These are phyloP conservation scores for Dicycla oo DNA, from an alignment of 2,888 invertebrate genomes.

Conservation along the genomic window DNA sequence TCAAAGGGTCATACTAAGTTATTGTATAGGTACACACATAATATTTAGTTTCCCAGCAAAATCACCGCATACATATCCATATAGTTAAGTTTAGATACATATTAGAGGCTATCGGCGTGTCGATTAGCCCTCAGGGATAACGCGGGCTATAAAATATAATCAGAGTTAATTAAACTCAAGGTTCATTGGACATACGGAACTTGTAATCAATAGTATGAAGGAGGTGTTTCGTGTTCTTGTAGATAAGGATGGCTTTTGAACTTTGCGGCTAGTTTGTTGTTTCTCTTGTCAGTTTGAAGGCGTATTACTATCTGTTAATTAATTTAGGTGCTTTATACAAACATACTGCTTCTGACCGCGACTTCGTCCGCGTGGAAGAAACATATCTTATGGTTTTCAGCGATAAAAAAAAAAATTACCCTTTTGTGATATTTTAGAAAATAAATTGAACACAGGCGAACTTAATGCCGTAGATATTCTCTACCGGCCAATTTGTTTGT, in stretches of 20 bases:
- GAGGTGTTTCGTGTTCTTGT: background rate
- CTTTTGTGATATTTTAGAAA: background rate
- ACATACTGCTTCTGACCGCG: background rate
- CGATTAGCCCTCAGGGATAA: slow-evolving; percentile 61
- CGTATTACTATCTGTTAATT: background rate
- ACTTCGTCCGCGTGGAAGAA: background rate
- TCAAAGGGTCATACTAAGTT: background rate
- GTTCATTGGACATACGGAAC: slow-evolving; percentile 41
- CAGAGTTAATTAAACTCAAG: slow-evolving; percentile 48
- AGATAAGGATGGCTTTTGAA: background rate
- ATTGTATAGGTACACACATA: background rate
- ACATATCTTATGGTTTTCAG: background rate
- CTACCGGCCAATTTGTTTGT: background rate
- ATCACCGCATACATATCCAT: slow-evolving; percentile 2
- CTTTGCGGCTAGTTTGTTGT: background rate
- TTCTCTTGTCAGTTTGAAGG: background rate
- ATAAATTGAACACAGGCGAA: background rate
- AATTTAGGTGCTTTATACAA: background rate
- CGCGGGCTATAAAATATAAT: slow-evolving; percentile 45
- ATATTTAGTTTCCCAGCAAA: slow-evolving; percentile 23
- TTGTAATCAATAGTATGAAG: slow-evolving; percentile 1
- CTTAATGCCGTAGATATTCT: background rate
- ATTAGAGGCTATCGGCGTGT: slow-evolving; percentile 53
- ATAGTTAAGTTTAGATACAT: slow-evolving; percentile 20
- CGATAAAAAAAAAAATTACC: background rate